phyloP scores from a whole-genome alignment of 1,140 invertebrate genomes.

The Aphelenchoides besseyi region DNA sequence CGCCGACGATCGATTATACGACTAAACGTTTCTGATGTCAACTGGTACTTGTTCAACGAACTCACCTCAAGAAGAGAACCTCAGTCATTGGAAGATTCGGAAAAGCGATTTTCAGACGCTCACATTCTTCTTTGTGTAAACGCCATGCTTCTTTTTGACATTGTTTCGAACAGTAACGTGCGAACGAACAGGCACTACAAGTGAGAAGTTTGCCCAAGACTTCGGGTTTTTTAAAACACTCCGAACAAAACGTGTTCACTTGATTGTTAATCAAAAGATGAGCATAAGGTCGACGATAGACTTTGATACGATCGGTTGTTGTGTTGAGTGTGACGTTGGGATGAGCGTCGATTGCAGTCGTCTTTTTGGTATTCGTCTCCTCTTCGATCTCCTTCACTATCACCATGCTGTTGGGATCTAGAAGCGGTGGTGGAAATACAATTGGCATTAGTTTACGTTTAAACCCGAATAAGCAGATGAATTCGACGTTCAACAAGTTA shows the following conservation, averaged over 20 bases:
- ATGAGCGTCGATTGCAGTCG: neutral
- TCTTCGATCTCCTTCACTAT: neutral
- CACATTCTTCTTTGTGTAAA: constrained; percentile 43
- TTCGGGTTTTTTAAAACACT: constrained; percentile 44
- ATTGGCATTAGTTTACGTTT: neutral
- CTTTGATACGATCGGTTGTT: constrained; percentile 21
- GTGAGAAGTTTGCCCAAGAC: constrained; percentile 36
- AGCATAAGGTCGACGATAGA: constrained; percentile 50
- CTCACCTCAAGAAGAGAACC: no score
- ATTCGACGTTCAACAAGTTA: no score
- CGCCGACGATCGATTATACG: constrained; percentile 46
- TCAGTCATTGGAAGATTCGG: constrained; percentile 56
- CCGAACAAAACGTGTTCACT: constrained; percentile 44
- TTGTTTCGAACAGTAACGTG: constrained; percentile 49
- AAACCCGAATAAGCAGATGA: no score
- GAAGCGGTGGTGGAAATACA: neutral
- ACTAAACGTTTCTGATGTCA: no score
- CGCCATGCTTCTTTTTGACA: constrained; percentile 53
- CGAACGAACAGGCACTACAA: constrained; percentile 46
- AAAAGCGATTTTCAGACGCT: constrained; percentile 44
- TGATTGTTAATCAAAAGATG: constrained; percentile 38
- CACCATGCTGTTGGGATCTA: constrained; percentile 3
- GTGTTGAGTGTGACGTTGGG: neutral
- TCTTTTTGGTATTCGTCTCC: neutral
- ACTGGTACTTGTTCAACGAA: no score